Conservation (phyloP, 2,797 vertebrate genomes). For the Helicolenus hilgendorfi region DNA sequence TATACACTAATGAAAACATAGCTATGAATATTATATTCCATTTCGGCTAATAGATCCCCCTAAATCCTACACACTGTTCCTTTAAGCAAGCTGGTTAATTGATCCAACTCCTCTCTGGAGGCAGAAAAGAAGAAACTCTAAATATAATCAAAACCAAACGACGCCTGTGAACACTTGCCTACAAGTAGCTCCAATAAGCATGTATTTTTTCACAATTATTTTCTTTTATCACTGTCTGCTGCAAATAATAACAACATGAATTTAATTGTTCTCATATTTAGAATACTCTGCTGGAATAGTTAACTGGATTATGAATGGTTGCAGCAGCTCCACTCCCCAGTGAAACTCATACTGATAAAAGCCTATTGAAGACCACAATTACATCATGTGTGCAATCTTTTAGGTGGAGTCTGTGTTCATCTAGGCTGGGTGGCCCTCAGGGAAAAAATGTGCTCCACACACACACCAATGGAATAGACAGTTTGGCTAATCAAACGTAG, state of each 20-base stretch:
- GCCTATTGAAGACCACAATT: neutral
- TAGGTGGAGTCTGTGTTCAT: neutral
- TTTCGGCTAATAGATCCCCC: too few relatives aligned
- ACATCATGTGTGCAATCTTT: neutral
- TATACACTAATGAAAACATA: too few relatives aligned
- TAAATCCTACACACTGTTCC: too few relatives aligned
- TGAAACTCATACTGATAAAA: neutral
- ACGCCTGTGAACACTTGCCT: neutral
- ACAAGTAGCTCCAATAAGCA: neutral
- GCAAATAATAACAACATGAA: neutral
- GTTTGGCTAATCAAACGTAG: conserved; percentile 3
- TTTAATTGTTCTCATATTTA: neutral
- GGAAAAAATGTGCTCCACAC: neutral
- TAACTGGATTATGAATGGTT: neutral
- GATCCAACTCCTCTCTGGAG: neutral
- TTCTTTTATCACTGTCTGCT: neutral
- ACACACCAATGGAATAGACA: conserved; percentile 1
- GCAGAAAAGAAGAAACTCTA: neutral
- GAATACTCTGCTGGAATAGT: neutral
- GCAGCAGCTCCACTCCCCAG: neutral
- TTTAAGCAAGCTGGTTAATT: neutral
- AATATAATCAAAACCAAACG: neutral
- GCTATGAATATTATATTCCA: too few relatives aligned
- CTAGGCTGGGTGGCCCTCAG: neutral
- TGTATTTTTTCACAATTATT: neutral